phyloP scores from a whole-genome alignment of 2,113 vertebrate genomes.

The Macrotus californicus region DNA sequence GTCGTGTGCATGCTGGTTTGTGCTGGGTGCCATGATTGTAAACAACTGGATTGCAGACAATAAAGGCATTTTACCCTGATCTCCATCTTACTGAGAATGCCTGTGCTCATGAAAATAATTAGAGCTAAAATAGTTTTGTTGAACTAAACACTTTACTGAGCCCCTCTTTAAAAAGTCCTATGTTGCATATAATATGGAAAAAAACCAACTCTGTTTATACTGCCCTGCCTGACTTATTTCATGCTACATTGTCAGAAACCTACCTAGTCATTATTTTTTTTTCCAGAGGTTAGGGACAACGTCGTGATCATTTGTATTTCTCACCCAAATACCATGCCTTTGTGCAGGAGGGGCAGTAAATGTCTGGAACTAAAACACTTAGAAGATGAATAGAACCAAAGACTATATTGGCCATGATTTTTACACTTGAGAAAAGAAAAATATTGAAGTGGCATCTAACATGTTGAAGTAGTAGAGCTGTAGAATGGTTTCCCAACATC shows the following conservation, averaged over 20 bases:
- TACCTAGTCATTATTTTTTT: not conserved
- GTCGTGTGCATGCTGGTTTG: not conserved
- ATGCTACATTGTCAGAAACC: not conserved
- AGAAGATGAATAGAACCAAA: not conserved
- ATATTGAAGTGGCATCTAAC: not conserved
- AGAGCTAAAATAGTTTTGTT: not conserved
- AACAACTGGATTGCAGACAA: not conserved
- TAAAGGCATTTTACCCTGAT: not conserved
- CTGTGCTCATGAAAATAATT: conserved; percentile 1
- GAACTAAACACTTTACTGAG: not conserved
- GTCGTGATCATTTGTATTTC: not conserved
- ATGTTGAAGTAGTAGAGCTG: not conserved
- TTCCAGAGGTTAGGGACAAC: not conserved
- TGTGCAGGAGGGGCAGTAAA: not conserved
- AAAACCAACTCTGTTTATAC: not conserved
- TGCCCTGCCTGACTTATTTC: not conserved
- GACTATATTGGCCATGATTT: not conserved
- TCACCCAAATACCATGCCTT: not conserved
- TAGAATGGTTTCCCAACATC: not conserved
- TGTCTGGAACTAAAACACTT: not conserved
- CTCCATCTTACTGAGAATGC: not conserved
- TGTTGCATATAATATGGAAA: not conserved
- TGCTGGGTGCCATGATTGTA: not conserved
- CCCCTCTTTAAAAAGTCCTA: not conserved
- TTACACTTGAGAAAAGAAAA: not conserved